Base-by-base conservation (phyloP, 2,888 invertebrate species). In the Pemphredon lugubris region DNA sequence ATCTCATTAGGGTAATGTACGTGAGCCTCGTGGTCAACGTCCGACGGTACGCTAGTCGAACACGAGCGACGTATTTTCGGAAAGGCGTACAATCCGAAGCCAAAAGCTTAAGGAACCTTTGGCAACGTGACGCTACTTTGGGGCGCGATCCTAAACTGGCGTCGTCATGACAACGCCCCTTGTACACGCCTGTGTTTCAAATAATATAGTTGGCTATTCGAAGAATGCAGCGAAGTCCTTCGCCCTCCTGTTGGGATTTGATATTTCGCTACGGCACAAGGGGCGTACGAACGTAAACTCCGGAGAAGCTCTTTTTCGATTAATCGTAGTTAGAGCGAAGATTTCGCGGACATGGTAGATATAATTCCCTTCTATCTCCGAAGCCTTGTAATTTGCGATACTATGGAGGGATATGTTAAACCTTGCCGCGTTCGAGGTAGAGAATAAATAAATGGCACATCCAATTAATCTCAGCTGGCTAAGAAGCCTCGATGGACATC, bases 81-180 rank as follows among this genome's bases (percentile, higher is more conserved):
- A 32, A 48, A 14, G 57, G 34, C 30, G 21, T 44, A 11, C 23
- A 26, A 48, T 50, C 32, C 32, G 42, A 55, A 73, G 53, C 55
- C 40, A 26, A 57, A 73, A 53, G 59, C 60, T 67, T 66, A 57
- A 70, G 48, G 75, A 67, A 70, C 59, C 75, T 75, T 77, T 75
- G 65, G 72, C 47, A 73, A 79, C 61, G 30, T 58, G 73, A 75
- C 45, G 63, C 73, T 65, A 73, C 73, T 69, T 66, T 68, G 61
- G 74, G 70, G 60, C 7, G 53, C 9, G 60, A 67, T 58, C 50
- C 59, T 66, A 45, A 57, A 71, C 64, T 26, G 18, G 18, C 34
- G 76, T 81, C 44, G 57, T 44, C 72, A 81, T 80, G 76, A 72
- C 74, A 61, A 81, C 73, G 55, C 73, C 70, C 73, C 39, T 60